Evolutionary conservation across 2,797 vertebrate species (phyloP), one percentile per base, ranked within the genome.

Genomic region (Scolopax bukidnonensis): DNA sequence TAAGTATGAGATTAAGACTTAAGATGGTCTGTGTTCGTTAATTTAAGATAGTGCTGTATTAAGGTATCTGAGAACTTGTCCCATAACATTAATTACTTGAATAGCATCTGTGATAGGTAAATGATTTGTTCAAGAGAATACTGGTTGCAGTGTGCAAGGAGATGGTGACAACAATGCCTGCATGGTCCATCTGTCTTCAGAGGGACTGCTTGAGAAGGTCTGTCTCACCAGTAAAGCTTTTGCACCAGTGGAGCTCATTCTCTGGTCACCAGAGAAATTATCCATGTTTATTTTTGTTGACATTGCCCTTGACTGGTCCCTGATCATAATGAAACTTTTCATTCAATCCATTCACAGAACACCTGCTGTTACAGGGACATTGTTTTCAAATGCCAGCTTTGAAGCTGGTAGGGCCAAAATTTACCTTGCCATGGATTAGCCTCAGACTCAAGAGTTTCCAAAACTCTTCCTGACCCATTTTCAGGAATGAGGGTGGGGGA

Each of bases 151-250:
- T 16, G 40, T 38, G 40, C 12, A 4, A 74, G 33, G 32, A 28
- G 53, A 30, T 23, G 5, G 12, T 45, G 32, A 28, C 23, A 76
- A 32, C 0, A 0, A 45, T 36, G 47, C 11, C 28, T 77, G 56
- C 23, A 18, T 10, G 2, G 23, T 32, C 51, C 47, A 15, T 25
- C 41, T 76, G 20, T 57, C 41, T 50, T 41, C 41, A n/a, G 24
- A 80, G 17, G 18, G 19, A 48, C 48, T 38, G 21, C 23, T 30
- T 59, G 33, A 70, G 60, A 21, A 60, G 16, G 6, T 50, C 19
- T 59, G 57, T 40, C 53, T 50, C 53, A 41, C 28, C 20, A 40
- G n/a, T 33, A 84, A 65, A 74, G 4, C 4, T 71, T 82, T 87
- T 12, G 2, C 16, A 24, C 30, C 48, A 64, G 30, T 33, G 21